Evolutionary conservation across 2,888 invertebrate species (phyloP).

Genomic region (Criorhina ranunculi): DNA sequence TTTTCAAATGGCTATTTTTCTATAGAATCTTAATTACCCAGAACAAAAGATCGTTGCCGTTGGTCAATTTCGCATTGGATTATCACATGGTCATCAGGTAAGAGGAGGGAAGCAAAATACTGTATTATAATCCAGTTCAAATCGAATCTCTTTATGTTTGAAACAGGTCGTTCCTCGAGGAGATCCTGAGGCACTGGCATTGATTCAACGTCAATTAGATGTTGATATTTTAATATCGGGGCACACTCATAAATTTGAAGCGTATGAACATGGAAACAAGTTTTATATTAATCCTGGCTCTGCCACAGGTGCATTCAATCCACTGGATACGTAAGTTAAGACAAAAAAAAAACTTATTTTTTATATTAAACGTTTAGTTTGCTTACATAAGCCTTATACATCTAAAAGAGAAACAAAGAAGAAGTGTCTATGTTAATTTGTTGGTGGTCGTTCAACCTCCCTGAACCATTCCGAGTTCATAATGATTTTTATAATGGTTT

Average conservation of each 20-base stretch:
- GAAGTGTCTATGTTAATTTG: no score
- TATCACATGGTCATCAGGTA: slow-evolving; percentile 97
- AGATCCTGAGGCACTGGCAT: slow-evolving; percentile 95
- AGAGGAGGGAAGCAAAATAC: background rate
- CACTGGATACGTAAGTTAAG: slow-evolving; percentile 91
- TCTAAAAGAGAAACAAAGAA: no score
- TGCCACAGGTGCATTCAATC: slow-evolving; percentile 98
- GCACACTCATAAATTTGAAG: slow-evolving; percentile 99
- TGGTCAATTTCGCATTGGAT: slow-evolving; percentile 98
- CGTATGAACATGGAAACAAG: slow-evolving; percentile 98
- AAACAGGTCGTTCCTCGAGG: slow-evolving; percentile 96
- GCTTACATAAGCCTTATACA: no score
- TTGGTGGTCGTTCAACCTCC: no score
- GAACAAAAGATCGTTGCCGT: slow-evolving; percentile 99
- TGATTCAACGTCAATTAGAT: slow-evolving; percentile 98
- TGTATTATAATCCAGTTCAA: background rate
- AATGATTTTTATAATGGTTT: no score
- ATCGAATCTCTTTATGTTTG: background rate
- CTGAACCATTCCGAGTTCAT: no score
- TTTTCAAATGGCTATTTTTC: slow-evolving; percentile 79
- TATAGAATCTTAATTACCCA: slow-evolving; percentile 94
- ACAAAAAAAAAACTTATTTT: no score
- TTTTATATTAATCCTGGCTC: slow-evolving; percentile 99
- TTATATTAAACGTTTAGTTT: no score
- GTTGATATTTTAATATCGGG: slow-evolving; percentile 99